Conservation (phyloP, 2,797 vertebrate genomes). For the Chelon auratus region DNA sequence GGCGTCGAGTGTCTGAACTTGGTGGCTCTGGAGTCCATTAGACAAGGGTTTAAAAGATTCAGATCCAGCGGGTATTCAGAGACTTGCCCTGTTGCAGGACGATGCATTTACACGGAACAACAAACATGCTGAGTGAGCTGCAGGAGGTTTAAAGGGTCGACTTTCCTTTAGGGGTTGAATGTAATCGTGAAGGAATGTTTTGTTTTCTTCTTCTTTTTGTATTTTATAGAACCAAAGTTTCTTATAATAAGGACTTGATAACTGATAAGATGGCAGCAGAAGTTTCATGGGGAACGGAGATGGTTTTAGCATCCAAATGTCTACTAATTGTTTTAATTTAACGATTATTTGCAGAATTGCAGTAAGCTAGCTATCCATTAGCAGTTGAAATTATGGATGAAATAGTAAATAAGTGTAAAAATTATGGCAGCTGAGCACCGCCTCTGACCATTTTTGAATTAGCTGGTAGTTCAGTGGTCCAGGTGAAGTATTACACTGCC, state of each 20-base stretch:
- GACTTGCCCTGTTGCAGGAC: constrained; percentile 8
- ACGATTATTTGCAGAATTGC: no score
- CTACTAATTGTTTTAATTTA: no score
- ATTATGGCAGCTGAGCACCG: no score
- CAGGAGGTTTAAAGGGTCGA: constrained; percentile 1
- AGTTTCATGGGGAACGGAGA: no score
- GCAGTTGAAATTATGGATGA: no score
- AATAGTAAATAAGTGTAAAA: no score
- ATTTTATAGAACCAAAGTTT: constrained; percentile 58
- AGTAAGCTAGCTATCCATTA: no score
- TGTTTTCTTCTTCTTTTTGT: not conserved
- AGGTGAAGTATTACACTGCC: no score
- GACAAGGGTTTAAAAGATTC: constrained; percentile 27
- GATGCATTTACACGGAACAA: not conserved
- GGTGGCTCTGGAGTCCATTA: constrained; percentile 45
- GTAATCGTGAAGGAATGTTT: constrained; percentile 63
- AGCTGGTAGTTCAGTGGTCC: no score
- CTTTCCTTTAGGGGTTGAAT: constrained; percentile 42
- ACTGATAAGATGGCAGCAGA: not conserved
- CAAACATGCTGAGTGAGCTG: not conserved
- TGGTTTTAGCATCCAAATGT: no score
- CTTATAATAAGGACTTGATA: constrained; percentile 14
- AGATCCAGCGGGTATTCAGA: constrained; percentile 14
- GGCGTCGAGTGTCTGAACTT: constrained; percentile 16
- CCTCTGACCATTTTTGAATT: no score